Percentiles rank a stretch among this genome's conserved stretches.
Conservation (phyloP, 2,888 invertebrate genomes). For the Drosophila paracracens region DNA sequence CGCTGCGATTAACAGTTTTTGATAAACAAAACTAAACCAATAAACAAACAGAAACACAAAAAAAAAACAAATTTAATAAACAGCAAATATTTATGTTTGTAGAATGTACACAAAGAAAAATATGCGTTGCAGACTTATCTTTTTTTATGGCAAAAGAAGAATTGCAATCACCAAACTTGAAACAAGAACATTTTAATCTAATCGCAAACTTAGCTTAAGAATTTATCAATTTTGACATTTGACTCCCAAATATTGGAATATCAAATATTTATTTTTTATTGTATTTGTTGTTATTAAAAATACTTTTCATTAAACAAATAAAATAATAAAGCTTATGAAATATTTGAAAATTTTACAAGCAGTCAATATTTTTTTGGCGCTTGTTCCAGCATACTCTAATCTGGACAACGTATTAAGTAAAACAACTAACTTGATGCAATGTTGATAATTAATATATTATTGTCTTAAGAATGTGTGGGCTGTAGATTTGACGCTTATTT, state of each 20-base stretch:
- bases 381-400: neutral
- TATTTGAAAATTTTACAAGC: neutral
- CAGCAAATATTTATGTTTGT: conserved; percentile 5
- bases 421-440: neutral
- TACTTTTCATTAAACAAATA: neutral
- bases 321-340: neutral
- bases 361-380: neutral
- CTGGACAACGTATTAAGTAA: neutral
- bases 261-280: neutral
- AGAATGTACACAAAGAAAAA: conserved; percentile 5
- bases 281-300: too few species aligned
- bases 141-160: neutral
- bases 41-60: conserved; percentile 66
- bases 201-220: neutral
- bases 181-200: neutral
- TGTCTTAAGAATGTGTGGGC: neutral
- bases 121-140: neutral
- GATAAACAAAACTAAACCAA: conserved; percentile 64
- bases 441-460: neutral
- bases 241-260: neutral
- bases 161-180: neutral
- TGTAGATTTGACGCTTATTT: neutral
- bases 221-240: neutral
- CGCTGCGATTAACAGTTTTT: conserved; percentile 61
- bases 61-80: conserved; percentile 19